phyloP scores from a whole-genome alignment of 2,888 invertebrate genomes.

The Catocala nupta region DNA sequence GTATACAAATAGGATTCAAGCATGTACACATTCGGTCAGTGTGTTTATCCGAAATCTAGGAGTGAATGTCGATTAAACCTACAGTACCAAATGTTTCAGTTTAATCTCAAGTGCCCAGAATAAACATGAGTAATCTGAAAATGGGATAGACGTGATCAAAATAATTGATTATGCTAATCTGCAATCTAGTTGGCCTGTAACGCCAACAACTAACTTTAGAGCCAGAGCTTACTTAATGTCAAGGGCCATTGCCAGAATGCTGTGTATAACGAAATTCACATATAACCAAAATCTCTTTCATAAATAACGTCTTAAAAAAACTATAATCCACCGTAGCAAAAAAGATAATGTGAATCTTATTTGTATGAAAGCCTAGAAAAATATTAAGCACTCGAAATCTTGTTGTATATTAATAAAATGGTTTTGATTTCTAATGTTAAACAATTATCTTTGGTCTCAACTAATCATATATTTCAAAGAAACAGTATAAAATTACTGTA shows the following conservation, averaged over 20 bases:
- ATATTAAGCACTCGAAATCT: too few relatives aligned
- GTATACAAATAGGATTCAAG: conserved; percentile 41
- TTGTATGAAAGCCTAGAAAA: too few relatives aligned
- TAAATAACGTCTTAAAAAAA: too few relatives aligned
- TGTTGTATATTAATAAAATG: neutral
- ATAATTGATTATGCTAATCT: neutral
- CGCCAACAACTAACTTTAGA: neutral
- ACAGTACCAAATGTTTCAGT: too few relatives aligned
- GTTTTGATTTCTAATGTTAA: neutral
- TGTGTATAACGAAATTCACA: too few relatives aligned
- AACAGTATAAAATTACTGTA: conserved; percentile 18
- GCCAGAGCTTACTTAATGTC: too few relatives aligned
- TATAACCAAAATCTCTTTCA: too few relatives aligned
- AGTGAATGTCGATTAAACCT: conserved; percentile 20
- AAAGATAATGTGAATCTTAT: too few relatives aligned
- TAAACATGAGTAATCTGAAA: too few relatives aligned
- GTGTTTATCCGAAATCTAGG: conserved; percentile 25
- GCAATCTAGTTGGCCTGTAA: neutral
- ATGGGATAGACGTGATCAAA: neutral
- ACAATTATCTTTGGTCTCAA: neutral
- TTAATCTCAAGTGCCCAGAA: conserved; percentile 10
- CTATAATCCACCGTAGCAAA: too few relatives aligned
- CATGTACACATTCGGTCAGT: conserved; percentile 41
- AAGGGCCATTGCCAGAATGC: too few relatives aligned
- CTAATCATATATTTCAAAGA: neutral